phyloP scores from a whole-genome alignment of 1,140 invertebrate genomes.

The Amyelois transitella region DNA sequence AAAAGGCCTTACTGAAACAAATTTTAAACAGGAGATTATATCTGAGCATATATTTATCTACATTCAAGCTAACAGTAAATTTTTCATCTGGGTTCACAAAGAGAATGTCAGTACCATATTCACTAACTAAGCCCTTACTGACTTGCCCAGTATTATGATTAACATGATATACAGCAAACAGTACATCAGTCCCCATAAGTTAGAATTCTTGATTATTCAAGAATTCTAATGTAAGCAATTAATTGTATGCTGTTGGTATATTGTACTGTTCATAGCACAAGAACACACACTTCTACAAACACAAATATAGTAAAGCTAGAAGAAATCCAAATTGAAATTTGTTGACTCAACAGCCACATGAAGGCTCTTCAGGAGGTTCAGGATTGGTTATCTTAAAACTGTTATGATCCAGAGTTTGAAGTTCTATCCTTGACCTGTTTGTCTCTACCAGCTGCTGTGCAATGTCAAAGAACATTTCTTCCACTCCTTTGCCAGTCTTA shows the following conservation, averaged over 20 bases:
- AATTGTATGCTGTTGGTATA: no score
- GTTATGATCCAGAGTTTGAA: slow-evolving; percentile 85
- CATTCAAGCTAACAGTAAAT: background rate
- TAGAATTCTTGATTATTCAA: no score
- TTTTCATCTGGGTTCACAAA: no score
- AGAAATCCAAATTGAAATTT: background rate
- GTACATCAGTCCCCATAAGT: no score
- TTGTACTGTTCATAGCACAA: background rate
- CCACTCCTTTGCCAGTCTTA: slow-evolving; percentile 89
- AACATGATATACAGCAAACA: no score
- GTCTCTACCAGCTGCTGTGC: slow-evolving; percentile 84
- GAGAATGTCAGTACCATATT: no score
- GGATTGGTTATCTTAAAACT: slow-evolving; percentile 84
- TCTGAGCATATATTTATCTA: background rate
- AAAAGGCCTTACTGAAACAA: background rate
- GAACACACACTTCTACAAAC: background rate
- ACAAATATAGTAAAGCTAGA: slow-evolving; percentile 1
- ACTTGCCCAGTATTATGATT: no score
- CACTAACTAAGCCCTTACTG: no score
- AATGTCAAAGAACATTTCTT: slow-evolving; percentile 94
- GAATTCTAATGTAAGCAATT: no score
- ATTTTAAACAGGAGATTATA: background rate
- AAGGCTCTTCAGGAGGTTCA: slow-evolving; percentile 77
- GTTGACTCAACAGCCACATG: slow-evolving; percentile 78
- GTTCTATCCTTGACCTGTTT: slow-evolving; percentile 86